Evolutionary conservation across 2,797 vertebrate genomes (phyloP), one percentile per base, ranked within the genome.

Genomic region (Hydrophis major): DNA sequence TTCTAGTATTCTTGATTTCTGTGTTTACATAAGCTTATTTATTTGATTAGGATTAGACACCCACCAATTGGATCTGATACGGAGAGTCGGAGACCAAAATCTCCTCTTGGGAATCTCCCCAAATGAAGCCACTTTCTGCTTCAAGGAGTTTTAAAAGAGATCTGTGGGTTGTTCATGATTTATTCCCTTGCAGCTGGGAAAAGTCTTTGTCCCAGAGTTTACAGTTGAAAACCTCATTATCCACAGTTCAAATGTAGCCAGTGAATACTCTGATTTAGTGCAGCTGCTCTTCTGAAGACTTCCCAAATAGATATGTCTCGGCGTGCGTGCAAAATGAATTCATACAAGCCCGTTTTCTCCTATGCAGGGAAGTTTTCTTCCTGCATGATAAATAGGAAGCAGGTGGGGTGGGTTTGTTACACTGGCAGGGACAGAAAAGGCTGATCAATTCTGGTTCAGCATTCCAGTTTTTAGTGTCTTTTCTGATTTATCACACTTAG

Each of bases 361-460:
- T 14, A 3, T 1, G 12, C 60, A 3, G 27, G 53, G 27, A 86
- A 42, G 32, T 18, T n/a, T 59, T 42, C 50, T 28, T 37, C 74
- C n/a, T 12, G 90, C 37, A 56, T 86, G 87, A 87, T 87, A 57
- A 91, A 86, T 56, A 89, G 87, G 25, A 93, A 57, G 13, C 78
- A 53, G 27, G 88, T 92, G 93, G 74, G 27, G 37, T 63, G 78
- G 57, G 50, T 59, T 93, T 69, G 74, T 66, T 22, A 32, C 5
- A 59, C 3, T 86, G 88, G 42, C 78, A n/a, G 50, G 60, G 87
- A 93, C 16, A 61, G n/a, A 88, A 20, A 60, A 28, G 50, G 74
- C 74, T 59, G 93, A 89, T 93, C 87, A 86, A 89, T 89, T 91
- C 55, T 87, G 78, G 53, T 87, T 50, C 56, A 83, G 53, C 42